Conservation (phyloP, 2,797 vertebrate genomes). For the Strix occidentalis region DNA sequence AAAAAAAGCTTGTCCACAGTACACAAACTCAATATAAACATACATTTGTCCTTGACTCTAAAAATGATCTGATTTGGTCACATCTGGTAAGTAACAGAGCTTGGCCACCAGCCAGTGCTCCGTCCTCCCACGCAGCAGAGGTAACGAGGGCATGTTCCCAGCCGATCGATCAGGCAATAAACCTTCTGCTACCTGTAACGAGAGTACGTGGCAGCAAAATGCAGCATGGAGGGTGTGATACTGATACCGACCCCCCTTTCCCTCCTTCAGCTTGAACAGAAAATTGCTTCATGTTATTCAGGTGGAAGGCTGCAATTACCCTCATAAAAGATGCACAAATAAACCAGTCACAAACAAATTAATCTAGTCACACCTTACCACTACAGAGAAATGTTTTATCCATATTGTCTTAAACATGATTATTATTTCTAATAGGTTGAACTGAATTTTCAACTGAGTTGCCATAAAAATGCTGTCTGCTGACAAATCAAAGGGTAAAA, state of each 20-base stretch:
- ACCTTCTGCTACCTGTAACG: constrained; percentile 70
- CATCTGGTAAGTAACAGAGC: not conserved
- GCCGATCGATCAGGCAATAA: not conserved
- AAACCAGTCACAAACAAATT: not conserved
- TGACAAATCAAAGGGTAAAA: not conserved
- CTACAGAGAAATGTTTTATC: not conserved
- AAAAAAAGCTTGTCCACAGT: not conserved
- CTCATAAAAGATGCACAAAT: constrained; percentile 65
- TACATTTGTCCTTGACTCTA: not conserved
- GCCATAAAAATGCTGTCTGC: not conserved
- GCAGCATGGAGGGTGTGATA: constrained; percentile 71
- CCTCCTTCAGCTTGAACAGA: constrained; percentile 78
- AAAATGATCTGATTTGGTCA: not conserved
- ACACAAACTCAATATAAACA: not conserved
- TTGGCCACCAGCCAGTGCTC: not conserved
- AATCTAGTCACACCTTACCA: not conserved
- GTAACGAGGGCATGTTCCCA: not conserved
- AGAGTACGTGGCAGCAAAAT: constrained; percentile 79
- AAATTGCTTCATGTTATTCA: constrained; percentile 69
- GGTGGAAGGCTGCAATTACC: constrained; percentile 79
- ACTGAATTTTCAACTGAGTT: not conserved
- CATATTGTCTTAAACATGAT: not conserved
- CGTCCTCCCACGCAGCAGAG: not conserved
- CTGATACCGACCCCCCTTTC: constrained; percentile 68
- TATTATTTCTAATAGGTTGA: not conserved